These are phyloP conservation scores for Natator depressus DNA, from an alignment of 2,113 vertebrate genomes.

Conservation along the genomic window DNA sequence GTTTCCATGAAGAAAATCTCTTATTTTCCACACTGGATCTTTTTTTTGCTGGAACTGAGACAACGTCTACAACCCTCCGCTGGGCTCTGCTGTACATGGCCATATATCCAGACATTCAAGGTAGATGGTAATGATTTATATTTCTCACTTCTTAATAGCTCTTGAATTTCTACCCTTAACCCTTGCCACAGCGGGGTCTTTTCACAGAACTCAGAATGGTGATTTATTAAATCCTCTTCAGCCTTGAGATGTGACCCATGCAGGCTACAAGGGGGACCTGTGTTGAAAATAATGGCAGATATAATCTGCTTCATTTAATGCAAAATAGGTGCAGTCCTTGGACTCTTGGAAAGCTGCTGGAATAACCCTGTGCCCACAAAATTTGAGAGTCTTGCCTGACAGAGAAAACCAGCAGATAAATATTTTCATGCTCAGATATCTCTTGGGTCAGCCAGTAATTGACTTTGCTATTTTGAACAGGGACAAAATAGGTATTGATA, in stretches of 20 bases:
- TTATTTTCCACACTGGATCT: slow-evolving; percentile 74
- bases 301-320: neutral
- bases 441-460: neutral
- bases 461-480: neutral
- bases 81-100: slow-evolving; percentile 87
- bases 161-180: neutral
- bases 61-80: slow-evolving; percentile 77
- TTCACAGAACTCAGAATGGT: neutral
- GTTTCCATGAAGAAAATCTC: slow-evolving; percentile 78
- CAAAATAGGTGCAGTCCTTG: neutral
- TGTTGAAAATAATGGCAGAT: neutral
- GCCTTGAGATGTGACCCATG: neutral
- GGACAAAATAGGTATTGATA: neutral
- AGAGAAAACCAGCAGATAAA: neutral
- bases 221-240: neutral
- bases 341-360: neutral
- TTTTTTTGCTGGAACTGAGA: slow-evolving; percentile 83
- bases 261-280: neutral
- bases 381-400: neutral
- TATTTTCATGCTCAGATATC: neutral
- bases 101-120: slow-evolving; percentile 81
- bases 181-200: neutral
- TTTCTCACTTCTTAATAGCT: neutral
- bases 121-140: slow-evolving; percentile 37
- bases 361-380: neutral